Base-by-base conservation (phyloP, 2,888 invertebrate genomes). In the Acrobeloides nanus region DNA sequence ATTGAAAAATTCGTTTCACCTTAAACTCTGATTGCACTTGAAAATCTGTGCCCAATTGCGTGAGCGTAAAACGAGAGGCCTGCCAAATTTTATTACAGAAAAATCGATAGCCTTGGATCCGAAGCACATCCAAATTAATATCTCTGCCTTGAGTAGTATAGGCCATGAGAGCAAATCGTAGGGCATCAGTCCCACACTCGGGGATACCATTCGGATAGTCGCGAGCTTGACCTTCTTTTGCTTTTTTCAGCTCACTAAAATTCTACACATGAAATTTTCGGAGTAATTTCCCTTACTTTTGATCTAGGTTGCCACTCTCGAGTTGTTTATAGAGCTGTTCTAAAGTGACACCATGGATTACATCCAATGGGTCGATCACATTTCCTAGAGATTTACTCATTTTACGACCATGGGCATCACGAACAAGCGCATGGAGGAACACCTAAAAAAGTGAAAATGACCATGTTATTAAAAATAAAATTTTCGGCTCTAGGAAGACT, bases 351-450 rank as follows among this genome's bases (percentile, higher is more conserved):
- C 95, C 95, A 6, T 79, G 78, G 48, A 97, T 90, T 1, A 97
- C 89, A 76, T 95, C 88, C 76, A 93, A 82, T 0, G 97, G 97
- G 77, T 93, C 90, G 60, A 99, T 86, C 3, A 95, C 92, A 75
- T 97, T 97, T 45, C 97, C 97, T 51, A 95, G 79, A 0, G 92
- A 93, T 75, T 97, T 97, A 62, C 90, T 92, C 97, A 97, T 97
- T 79, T 97, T 99, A 45, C 92, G 82, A 0, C 97, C 97, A 74
- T 93, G 90, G 0, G 93, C 88, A 77, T 99, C 97, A 45, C 97
- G 83, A 1, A 97, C 86, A 82, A 97, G 88, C 0, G 95, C 90
- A 77, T 97, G 97, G 12, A 97, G 80, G 72, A 89, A 88, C 0
- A 97, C 83, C 78, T 89, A 26, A 17, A 17, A 3, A 4, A 6